Evolutionary conservation across 37 sponge, comb jelly and placozoan genomes (phyloP), one percentile per base, ranked within the genome.

Genomic region (Ianthella basta): DNA sequence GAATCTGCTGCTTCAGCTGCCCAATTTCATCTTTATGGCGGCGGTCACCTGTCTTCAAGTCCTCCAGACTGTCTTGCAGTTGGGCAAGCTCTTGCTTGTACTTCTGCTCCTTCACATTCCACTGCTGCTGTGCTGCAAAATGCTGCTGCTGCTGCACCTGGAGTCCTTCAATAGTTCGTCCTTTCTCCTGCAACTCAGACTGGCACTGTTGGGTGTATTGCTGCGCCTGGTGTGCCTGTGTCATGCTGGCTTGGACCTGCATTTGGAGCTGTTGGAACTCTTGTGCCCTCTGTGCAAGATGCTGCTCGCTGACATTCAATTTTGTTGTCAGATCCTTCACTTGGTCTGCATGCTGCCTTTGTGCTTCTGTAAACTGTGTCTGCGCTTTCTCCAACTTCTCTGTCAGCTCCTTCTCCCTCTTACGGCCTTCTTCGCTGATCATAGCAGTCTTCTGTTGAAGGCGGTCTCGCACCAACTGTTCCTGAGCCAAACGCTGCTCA

Each of bases 71-170:
- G 44, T 75, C 78, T 2, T 57, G 35, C 34, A 93, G 86, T 38
- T 88, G 94, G 18, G 23, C 29, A 0, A 90, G 61, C 59, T 83
- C 79, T 53, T 86, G 80, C 55, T 79, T 84, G 72, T 82, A 60
- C 33, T 60, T 80, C 70, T 86, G 87, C 66, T 93, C 93, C 78
- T 89, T 41, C 15, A 23, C 84, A 16, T 87, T 84, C 61, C 89
- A 36, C 70, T 92, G 84, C 59, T 93, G 93, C 21, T 89, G 64
- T 34, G 84, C 86, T 3, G 70, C 53, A 36, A 60, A 40, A 65
- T 89, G 82, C 79, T 93, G 93, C 53, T 89, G 84, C 56, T 83
- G 67, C 60, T 89, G 87, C 50, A 82, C 4, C 50, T 93, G 90
- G 6, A 84, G 35, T 4, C 34, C 20, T n/a, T 82, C 82, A 61